Conservation (phyloP, 2,113 vertebrate species). For the Chunga burmeisteri region DNA sequence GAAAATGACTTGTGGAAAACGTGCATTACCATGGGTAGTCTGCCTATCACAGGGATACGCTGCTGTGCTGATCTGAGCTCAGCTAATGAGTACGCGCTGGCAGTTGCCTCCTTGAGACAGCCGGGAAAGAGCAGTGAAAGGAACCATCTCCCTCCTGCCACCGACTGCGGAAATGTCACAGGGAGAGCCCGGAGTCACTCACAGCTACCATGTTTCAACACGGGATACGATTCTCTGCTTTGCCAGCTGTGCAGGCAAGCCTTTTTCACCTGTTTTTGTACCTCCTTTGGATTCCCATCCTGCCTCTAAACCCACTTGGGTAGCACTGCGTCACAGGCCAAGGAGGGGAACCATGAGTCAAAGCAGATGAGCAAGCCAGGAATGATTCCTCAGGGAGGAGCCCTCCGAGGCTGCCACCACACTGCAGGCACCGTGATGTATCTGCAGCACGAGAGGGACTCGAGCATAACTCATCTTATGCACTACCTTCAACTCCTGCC, state of each 20-base stretch:
- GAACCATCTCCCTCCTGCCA: not conserved
- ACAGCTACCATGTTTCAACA: accelerated
- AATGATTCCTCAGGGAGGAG: not conserved
- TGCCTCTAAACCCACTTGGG: not conserved
- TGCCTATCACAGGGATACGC: too few species aligned
- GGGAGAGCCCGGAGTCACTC: not conserved
- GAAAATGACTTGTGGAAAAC: accelerated
- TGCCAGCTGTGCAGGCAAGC: not conserved
- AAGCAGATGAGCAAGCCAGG: not conserved
- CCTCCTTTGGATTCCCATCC: not conserved
- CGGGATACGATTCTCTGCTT: not conserved
- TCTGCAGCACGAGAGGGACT: accelerated
- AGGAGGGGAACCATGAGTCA: not conserved
- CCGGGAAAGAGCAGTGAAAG: not conserved
- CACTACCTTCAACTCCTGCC: not conserved
- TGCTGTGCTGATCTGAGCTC: not conserved
- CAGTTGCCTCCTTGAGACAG: not conserved
- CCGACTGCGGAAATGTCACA: not conserved
- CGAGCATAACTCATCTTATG: accelerated
- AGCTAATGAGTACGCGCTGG: accelerated
- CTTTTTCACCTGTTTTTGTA: not conserved
- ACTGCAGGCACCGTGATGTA: not conserved
- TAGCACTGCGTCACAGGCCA: not conserved
- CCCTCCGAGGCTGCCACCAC: not conserved
- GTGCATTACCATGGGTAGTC: too few species aligned